These are phyloP conservation scores for Charadrius vociferus DNA, from an alignment of 2,113 vertebrate species.

Conservation along the genomic window DNA sequence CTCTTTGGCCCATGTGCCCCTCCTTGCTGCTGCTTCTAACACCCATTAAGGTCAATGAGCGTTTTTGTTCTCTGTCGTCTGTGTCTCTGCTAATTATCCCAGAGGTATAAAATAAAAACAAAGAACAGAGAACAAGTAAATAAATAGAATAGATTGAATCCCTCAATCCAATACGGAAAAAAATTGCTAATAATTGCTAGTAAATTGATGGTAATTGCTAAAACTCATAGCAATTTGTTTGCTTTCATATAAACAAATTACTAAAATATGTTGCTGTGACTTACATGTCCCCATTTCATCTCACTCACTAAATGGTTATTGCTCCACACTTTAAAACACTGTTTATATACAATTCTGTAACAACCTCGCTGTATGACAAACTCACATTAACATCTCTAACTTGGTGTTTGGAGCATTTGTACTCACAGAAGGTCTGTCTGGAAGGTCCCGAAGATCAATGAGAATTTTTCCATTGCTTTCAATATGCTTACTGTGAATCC, in stretches of 20 bases:
- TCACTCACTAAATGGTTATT: not conserved
- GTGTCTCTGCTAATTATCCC: not conserved
- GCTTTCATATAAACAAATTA: constrained; percentile 37
- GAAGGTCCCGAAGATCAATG: not conserved
- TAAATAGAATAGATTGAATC: not conserved
- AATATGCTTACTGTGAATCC: constrained; percentile 41
- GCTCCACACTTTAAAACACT: constrained; percentile 26
- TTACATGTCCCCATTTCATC: constrained; percentile 30
- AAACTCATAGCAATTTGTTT: constrained; percentile 25
- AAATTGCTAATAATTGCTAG: not conserved
- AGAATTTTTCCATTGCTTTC: constrained; percentile 18
- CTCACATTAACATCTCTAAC: not conserved
- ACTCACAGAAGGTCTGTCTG: constrained; percentile 48
- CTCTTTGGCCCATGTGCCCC: not conserved
- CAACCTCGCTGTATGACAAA: not conserved
- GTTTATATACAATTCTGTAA: constrained; percentile 27
- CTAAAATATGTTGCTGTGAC: constrained; percentile 56
- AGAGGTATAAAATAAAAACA: not conserved
- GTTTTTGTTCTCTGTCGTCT: not conserved
- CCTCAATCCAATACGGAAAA: not conserved
- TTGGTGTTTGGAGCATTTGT: constrained; percentile 25
- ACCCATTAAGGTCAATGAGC: not conserved
- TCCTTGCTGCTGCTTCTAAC: not conserved
- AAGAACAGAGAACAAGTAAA: not conserved
- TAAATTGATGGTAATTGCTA: constrained; percentile 26